Base-by-base conservation (phyloP, 1,140 invertebrate species). In the Anadara kagoshimensis region DNA sequence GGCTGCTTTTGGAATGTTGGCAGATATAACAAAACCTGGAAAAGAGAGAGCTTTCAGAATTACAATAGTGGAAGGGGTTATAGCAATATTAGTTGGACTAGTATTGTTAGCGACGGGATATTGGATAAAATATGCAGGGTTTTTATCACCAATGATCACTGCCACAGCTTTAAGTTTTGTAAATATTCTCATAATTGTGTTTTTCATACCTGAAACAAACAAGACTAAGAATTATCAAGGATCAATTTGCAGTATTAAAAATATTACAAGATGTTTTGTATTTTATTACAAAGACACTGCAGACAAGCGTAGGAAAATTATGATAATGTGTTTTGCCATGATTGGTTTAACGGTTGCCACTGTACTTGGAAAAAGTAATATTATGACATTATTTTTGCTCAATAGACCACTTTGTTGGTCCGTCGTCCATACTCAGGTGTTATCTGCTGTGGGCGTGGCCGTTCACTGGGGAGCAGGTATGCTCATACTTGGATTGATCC, bases 41-140 rank as follows among this genome's bases (percentile, higher is more conserved):
- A 66, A 73, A 61, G 22, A 73, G 20, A 57, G 70, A 43, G 70
- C 62, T 24, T 61, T 73, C 18, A 43, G 70, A 1, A 59, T 73
- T 14, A 45, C 63, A 16, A 41, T 73, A 11, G 26, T 66, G 14
- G 70, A 73, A 53, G 70, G 62, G 1, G 44, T 64, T 5, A 36
- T 54, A 3, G 56, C 70, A 20, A 58, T 59, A 3, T 29, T 44
- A n/a, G n/a, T 22, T 14, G 26, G 26, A 0, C 11, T 66, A 8
- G 29, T 54, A 16, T 5, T 51, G 22, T 5, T 73, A n/a, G 62
- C 41, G 14, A 49, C 44, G 5, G 70, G 70, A 8, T 66, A 64
- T 45, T 65, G 53, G 63, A 73, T 73, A 20, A 58, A 66, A 53
- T 73, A 73, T 57, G 49, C 24, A 12, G 29, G 45, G 11, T 73